Evolutionary conservation across 1,140 invertebrate species (phyloP), one percentile per base, ranked within the genome.

Genomic region (Matsumurasca onukii): DNA sequence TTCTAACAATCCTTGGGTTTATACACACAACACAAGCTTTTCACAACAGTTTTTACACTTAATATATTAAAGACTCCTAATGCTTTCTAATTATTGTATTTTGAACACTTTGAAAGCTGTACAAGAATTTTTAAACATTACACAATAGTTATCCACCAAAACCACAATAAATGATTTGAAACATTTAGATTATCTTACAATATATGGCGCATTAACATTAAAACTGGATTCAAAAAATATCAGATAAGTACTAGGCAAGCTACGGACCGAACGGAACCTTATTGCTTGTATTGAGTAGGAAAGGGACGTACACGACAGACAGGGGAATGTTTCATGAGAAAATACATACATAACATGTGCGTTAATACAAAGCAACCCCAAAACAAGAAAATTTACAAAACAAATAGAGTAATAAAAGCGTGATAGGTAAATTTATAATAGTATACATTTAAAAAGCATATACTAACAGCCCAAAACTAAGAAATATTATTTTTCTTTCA

Each of bases 221-320:
- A 59, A 52, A 59, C 25, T 27, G 13, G 55, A 3, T 59, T 27
- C 55, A 59, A 39, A 59, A 59, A 59, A 59, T 59, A 59, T 59
- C 55, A 27, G 12, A 52, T 59, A 59, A 59, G 22, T 22, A 12
- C 55, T 59, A 59, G 55, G 55, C 55, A 59, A 59, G 55, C 55
- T 59, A 59, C 55, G 24, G 24, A 9, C 25, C 22, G 3, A 24
- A 59, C 24, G 30, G 55, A 59, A 59, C 55, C 49, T 59, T 59
- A 59, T 59, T 59, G 55, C 55, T 59, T 59, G 55, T 22, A 59
- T 59, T 24, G 55, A 59, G 55, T 59, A 59, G 55, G 55, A 59
- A 59, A 59, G 55, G 55, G 55, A 59, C 55, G 55, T 27, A 59
- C 55, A 59, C 55, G 30, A 59, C 55, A 59, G 55, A 59, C 2